Evolutionary conservation across 2,797 vertebrate genomes (phyloP), one percentile per base, ranked within the genome.

Genomic region (Botia kubotai): DNA sequence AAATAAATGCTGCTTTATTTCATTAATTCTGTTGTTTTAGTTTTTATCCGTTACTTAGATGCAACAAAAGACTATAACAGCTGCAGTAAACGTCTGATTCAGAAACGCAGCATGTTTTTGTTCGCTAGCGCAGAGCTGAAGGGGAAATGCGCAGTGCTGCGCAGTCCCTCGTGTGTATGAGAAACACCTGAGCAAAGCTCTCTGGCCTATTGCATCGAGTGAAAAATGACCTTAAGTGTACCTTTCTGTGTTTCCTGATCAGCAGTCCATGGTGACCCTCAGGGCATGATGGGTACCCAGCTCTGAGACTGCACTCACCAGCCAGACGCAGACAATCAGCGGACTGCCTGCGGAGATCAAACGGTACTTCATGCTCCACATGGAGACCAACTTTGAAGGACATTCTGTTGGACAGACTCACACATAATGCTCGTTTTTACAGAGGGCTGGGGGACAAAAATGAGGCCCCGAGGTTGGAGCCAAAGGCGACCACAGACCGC

Each of bases 311-410:
- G 71, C 60, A 58, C 13, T 79, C 60, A 80, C 58, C 33, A 68
- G 46, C 36, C 36, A 71, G 58, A 77, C 79, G 53, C 36, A 72
- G 72, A 76, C 72, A 62, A 78, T 84, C 80, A 46, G 66, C 62
- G 65, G 29, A 85, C 62, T 53, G 33, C 57, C 62, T 60, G 82
- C 33, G n/a, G 77, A 87, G 86, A 86, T 86, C 84, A 83, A 87
- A 86, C 13, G 84, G 48, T 57, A 62, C 23, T 71, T 71, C 50
- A 67, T 33, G 57, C 50, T 67, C 66, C 67, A 75, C 72, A 80
- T 75, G 66, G 71, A 77, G 62, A 75, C 39, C 1, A 66, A 70
- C 53, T 75, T 69, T 73, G 57, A 80, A 70, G 69, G 73, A 67
- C 57, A 26, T 70, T 76, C 26, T 23, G 33, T 58, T 82, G 66